Evolutionary conservation across 2,113 vertebrate genomes (phyloP).

Genomic region (Psephotus haematonotus): DNA sequence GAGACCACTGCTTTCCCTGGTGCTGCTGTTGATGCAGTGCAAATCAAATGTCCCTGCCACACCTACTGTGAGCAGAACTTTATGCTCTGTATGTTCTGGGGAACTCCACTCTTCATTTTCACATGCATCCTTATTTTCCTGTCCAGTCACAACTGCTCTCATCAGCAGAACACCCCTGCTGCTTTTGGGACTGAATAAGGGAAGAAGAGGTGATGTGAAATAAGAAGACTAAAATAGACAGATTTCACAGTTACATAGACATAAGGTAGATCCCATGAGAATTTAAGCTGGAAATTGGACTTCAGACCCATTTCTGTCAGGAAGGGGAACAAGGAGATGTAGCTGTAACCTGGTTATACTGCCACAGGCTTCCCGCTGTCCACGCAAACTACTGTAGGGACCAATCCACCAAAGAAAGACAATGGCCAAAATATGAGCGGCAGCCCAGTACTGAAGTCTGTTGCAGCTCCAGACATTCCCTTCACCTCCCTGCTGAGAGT

Average conservation of each 20-base stretch:
- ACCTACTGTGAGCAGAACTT: not conserved
- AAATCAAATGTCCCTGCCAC: not conserved
- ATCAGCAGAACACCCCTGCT: not conserved
- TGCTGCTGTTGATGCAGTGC: not conserved
- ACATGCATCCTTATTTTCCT: not conserved
- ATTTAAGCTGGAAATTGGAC: not conserved
- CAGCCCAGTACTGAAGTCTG: not conserved
- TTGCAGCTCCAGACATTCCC: not conserved
- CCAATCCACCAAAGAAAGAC: not conserved
- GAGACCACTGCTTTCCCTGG: not conserved
- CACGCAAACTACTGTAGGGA: rapidly evolving
- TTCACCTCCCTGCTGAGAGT: not conserved
- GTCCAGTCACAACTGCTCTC: not conserved
- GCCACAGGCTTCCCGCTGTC: not conserved
- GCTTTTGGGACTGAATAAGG: not conserved
- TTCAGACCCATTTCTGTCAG: not conserved
- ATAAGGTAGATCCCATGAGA: not conserved
- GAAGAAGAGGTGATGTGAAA: not conserved
- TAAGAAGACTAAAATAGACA: not conserved
- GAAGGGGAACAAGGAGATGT: not conserved
- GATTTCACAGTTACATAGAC: not conserved
- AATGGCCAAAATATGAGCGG: rapidly evolving
- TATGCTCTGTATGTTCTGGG: rapidly evolving
- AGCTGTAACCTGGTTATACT: not conserved
- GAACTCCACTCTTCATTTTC: not conserved